Evolutionary conservation across 2,113 vertebrate genomes (phyloP).

Genomic region (Drymodes brunneopygia): DNA sequence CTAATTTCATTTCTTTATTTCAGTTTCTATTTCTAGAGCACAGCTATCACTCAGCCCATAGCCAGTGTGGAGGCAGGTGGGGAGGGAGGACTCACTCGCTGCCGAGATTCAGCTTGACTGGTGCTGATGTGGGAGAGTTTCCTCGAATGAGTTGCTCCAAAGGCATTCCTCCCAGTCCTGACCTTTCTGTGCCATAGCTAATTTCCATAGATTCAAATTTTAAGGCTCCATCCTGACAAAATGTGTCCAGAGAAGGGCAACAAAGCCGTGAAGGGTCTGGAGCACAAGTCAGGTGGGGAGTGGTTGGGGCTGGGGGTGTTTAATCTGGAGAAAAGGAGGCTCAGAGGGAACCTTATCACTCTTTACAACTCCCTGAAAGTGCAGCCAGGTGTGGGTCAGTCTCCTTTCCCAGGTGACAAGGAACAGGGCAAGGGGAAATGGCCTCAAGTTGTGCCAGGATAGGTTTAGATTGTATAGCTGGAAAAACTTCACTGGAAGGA

Average conservation of each 20-base stretch:
- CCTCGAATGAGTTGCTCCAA: background rate
- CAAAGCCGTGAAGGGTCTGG: background rate
- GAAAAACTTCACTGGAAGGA: background rate
- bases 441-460: background rate
- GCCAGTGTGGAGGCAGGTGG: background rate
- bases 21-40: background rate
- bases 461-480: background rate
- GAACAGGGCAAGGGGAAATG: background rate
- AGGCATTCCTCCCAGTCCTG: background rate
- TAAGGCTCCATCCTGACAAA: background rate
- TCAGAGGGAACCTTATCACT: background rate
- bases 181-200: background rate
- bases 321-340: background rate
- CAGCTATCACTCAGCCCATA: background rate
- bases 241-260: background rate
- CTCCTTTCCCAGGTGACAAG: background rate
- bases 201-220: background rate
- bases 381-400: background rate
- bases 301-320: background rate
- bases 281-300: background rate
- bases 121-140: background rate
- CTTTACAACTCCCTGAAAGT: background rate
- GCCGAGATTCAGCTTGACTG: background rate
- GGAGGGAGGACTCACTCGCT: background rate
- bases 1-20: slow-evolving; percentile 1